These are phyloP conservation scores for Eristalinus sepulchralis DNA, from an alignment of 2,888 invertebrate genomes.

Conservation along the genomic window DNA sequence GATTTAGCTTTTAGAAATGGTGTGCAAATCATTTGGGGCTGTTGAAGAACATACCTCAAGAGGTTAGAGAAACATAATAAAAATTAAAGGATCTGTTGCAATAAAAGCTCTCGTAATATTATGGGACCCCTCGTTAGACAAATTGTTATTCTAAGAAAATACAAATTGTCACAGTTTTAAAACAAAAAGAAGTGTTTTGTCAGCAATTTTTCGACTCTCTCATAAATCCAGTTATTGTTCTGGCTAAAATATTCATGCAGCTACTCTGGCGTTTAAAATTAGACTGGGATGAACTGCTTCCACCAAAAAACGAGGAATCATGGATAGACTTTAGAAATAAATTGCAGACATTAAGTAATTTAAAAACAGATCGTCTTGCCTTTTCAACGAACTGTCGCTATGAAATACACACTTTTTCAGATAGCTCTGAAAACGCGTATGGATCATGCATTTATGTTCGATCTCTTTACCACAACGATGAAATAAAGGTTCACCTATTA, in stretches of 20 bases:
- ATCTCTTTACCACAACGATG: background rate
- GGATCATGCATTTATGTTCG: slow-evolving; percentile 37
- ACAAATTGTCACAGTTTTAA: background rate
- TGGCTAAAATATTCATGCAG: slow-evolving; percentile 48
- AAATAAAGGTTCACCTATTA: slow-evolving; percentile 27
- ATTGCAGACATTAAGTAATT: slow-evolving; percentile 23
- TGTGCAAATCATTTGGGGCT: slow-evolving; percentile 37
- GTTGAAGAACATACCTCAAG: slow-evolving; percentile 15
- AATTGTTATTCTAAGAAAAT: slow-evolving; percentile 31
- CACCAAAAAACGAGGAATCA: slow-evolving; percentile 28
- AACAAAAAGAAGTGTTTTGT: slow-evolving; percentile 36
- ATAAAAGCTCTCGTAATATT: slow-evolving; percentile 65
- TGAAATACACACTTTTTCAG: slow-evolving; percentile 54
- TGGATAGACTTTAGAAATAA: slow-evolving; percentile 39
- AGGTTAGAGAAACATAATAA: slow-evolving; percentile 50
- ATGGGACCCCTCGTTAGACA: slow-evolving; percentile 57
- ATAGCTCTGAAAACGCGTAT: slow-evolving; percentile 44
- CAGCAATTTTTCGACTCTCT: slow-evolving; percentile 49
- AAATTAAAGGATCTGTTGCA: slow-evolving; percentile 39
- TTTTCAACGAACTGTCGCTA: slow-evolving; percentile 10
- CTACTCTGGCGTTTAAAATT: slow-evolving; percentile 40
- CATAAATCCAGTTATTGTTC: slow-evolving; percentile 34
- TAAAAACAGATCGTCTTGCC: slow-evolving; percentile 28
- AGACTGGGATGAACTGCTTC: slow-evolving; percentile 24
- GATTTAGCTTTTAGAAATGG: slow-evolving; percentile 33